A percentile compares a stretch with the other conserved stretches of the same genome.
Conservation (phyloP, 1,140 invertebrate genomes). For the Sitodiplosis mosellana region DNA sequence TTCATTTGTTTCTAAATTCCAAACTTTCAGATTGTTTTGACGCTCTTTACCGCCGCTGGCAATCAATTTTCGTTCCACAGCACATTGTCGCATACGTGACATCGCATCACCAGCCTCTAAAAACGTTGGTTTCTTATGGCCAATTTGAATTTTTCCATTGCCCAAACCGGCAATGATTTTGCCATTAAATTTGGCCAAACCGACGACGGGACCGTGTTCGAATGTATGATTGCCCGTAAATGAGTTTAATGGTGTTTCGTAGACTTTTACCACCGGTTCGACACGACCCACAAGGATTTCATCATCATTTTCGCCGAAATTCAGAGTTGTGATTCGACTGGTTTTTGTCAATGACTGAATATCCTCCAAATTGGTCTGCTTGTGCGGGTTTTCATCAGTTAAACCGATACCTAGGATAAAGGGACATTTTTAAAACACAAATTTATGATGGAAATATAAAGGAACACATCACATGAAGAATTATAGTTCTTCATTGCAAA, state of each 20-base stretch:
- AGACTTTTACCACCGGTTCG: slow-evolving; percentile 13
- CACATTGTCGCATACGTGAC: slow-evolving; percentile 25
- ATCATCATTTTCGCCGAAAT: slow-evolving; percentile 47
- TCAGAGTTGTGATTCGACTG: slow-evolving; percentile 39
- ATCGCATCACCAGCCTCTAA: slow-evolving; percentile 16
- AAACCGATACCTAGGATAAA: slow-evolving; percentile 13
- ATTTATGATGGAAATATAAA: too few species aligned
- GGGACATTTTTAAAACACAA: not conserved
- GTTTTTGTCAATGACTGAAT: slow-evolving; percentile 29
- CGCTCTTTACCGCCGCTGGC: slow-evolving; percentile 31
- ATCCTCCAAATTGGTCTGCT: slow-evolving; percentile 26
- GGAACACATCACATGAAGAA: too few species aligned
- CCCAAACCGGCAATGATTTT: slow-evolving; percentile 17
- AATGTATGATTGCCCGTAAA: slow-evolving; percentile 7
- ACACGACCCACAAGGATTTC: slow-evolving; percentile 42
- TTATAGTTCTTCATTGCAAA: too few species aligned
- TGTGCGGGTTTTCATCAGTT: slow-evolving; percentile 14
- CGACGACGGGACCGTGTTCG: slow-evolving; percentile 14
- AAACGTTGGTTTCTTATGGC: slow-evolving; percentile 1
- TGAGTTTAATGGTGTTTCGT: slow-evolving; percentile 7
- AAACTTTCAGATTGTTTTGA: slow-evolving; percentile 33
- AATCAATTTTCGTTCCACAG: slow-evolving; percentile 17
- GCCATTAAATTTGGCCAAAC: slow-evolving; percentile 16
- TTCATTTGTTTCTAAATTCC: slow-evolving; percentile 24
- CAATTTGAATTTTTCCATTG: slow-evolving; percentile 14